These are phyloP conservation scores for Patella ulyssiponensis DNA, from an alignment of 2,888 invertebrate species.

Conservation along the genomic window DNA sequence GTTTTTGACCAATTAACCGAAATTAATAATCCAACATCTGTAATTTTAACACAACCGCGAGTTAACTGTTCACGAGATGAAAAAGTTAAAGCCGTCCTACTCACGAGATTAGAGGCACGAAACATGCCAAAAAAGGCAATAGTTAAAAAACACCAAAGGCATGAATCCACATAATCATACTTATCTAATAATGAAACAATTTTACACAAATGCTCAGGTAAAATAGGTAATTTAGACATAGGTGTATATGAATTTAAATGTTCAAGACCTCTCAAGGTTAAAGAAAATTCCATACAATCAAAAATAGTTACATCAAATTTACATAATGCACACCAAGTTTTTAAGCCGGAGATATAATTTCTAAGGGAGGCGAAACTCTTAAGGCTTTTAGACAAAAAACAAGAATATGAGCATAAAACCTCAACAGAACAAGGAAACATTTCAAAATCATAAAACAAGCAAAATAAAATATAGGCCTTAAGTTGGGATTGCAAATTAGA, in stretches of 20 bases:
- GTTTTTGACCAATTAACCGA: neutral
- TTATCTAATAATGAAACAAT: neutral
- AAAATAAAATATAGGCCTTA: too few relatives aligned
- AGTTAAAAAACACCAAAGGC: neutral
- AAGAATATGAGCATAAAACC: too few relatives aligned
- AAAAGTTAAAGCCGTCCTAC: neutral
- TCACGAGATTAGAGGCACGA: neutral
- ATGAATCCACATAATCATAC: neutral
- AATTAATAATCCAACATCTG: neutral
- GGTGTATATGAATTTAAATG: neutral
- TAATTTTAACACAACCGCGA: neutral
- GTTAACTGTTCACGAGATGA: too few relatives aligned
- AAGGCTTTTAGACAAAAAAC: neutral
- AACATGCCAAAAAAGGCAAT: neutral
- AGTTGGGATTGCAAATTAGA: too few relatives aligned
- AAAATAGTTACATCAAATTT: neutral
- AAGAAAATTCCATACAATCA: neutral
- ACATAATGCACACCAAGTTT: neutral
- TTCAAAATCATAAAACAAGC: too few relatives aligned
- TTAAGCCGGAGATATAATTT: neutral
- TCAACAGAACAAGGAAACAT: too few relatives aligned
- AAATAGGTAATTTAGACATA: neutral
- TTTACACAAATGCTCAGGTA: neutral
- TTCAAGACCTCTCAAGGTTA: neutral
- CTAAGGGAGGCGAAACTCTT: neutral